phyloP scores from a whole-genome alignment of 1,140 invertebrate species.

The Penaeus vannamei region DNA sequence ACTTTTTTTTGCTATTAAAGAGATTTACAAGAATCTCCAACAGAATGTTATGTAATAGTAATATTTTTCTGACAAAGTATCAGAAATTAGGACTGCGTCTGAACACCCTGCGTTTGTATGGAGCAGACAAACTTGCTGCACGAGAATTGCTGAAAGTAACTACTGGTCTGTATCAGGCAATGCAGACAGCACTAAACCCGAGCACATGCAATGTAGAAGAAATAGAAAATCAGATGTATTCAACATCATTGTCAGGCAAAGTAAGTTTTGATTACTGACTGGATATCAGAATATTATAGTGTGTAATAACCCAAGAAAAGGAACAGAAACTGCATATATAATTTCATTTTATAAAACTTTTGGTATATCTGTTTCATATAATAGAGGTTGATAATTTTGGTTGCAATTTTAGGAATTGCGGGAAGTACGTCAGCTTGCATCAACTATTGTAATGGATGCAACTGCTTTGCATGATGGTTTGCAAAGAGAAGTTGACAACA shows the following conservation, averaged over 20 bases:
- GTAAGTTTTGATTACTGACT: too few relatives aligned
- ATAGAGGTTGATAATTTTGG: neutral
- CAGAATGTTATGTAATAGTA: too few relatives aligned
- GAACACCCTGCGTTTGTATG: constrained; percentile 35
- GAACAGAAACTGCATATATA: too few relatives aligned
- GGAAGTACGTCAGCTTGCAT: constrained; percentile 41
- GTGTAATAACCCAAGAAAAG: too few relatives aligned
- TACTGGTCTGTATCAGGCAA: neutral
- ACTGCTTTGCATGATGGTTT: constrained; percentile 8
- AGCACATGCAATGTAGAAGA: neutral
- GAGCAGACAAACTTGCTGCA: constrained; percentile 40
- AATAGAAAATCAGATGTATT: neutral
- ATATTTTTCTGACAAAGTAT: neutral
- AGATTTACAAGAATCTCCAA: too few relatives aligned
- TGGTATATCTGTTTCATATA: too few relatives aligned
- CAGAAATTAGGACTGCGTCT: constrained; percentile 25
- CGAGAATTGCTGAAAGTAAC: constrained; percentile 39
- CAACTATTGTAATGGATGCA: constrained; percentile 43
- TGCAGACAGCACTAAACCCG: neutral
- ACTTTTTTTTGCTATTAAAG: too few relatives aligned
- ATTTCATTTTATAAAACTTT: too few relatives aligned
- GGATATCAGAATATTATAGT: too few relatives aligned
- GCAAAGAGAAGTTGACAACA: constrained; percentile 6
- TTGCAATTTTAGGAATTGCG: constrained; percentile 22
- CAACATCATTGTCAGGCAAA: neutral